Evolutionary conservation across 2,888 invertebrate genomes (phyloP), one percentile per base, ranked within the genome.

Genomic region (Brachyptera putata): DNA sequence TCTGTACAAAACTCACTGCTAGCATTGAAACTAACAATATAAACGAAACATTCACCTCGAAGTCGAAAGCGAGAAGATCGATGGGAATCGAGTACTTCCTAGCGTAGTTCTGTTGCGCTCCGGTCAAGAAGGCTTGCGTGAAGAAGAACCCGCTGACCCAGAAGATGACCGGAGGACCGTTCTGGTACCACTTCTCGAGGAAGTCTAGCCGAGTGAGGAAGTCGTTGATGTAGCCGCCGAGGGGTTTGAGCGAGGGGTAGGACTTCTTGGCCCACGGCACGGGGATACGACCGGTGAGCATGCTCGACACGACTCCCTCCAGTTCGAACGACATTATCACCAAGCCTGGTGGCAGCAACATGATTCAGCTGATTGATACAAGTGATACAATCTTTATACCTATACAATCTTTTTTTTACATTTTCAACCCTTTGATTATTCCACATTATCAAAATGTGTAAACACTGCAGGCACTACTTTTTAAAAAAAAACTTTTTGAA

Each of bases 121-220:
- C 95, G 2, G 95, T 95, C 53, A 96, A 79, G 76, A 96, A 96
- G 1, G 95, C 94, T 76, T 95, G 95, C 0, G 95, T 95, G 74
- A 95, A 95, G 78, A 86, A 96, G 76, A 96, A 95, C 1, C 95
- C 95, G 0, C 95, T 89, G 34, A 96, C 72, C 96, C 95, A 96
- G 75, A 89, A 96, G 43, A 87, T 84, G 0, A 77, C 65, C 0
- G 95, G 95, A 2, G 91, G 87, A 1, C 92, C 93, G 58, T 83
- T 71, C 21, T 88, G 83, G 71, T 83, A 91, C 96, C 95, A 96
- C 69, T 82, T 79, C 87, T 88, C 69, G 57, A 95, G 75, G 74
- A 95, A 95, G n/a, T 79, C 79, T 11, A 95, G 77, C 66, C 95
- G 82, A 1, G 83, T 83, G n/a, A 95, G 74, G 68, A 96, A 86